Conservation (phyloP, 2,888 invertebrate genomes). For the Leptogaster cylindrica region DNA sequence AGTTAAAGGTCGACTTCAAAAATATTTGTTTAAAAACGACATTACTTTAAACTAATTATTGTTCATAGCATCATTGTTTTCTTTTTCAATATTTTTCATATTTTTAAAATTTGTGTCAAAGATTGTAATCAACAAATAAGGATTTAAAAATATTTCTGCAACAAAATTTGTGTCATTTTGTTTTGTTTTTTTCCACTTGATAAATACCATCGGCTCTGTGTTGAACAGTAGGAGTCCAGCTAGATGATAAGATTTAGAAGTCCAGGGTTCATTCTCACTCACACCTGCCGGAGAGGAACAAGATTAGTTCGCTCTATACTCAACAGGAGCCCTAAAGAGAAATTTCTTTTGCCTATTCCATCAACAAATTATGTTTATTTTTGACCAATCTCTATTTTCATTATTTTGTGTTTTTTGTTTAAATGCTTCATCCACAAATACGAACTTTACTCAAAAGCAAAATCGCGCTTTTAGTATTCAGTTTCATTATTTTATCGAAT, state of each 20-base stretch:
- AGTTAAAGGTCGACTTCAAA: conserved; percentile 35
- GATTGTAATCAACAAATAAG: conserved; percentile 37
- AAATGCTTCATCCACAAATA: not conserved
- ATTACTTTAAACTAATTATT: conserved; percentile 13
- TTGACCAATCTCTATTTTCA: not conserved
- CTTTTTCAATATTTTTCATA: too few relatives aligned
- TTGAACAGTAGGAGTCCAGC: conserved; percentile 46
- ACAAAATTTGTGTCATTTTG: conserved; percentile 39
- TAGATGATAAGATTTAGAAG: conserved; percentile 47
- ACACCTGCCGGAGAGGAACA: conserved; percentile 65
- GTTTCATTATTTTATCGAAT: too few relatives aligned
- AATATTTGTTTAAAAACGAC: too few relatives aligned
- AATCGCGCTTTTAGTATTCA: conserved; percentile 5
- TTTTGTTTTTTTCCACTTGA: conserved; percentile 48
- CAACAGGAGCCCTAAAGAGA: conserved; percentile 60
- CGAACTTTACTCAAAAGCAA: not conserved
- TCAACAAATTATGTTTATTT: conserved; percentile 36
- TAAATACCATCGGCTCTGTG: conserved; percentile 53
- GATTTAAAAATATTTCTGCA: conserved; percentile 33
- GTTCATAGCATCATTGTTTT: too few relatives aligned
- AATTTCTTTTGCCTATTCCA: conserved; percentile 46
- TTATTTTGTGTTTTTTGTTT: not conserved
- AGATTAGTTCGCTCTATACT: conserved; percentile 64
- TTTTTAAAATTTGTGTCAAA: conserved; percentile 12
- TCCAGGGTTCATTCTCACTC: conserved; percentile 54